Conservation (phyloP, 2,113 vertebrate species). For the Crotalus viridis region DNA sequence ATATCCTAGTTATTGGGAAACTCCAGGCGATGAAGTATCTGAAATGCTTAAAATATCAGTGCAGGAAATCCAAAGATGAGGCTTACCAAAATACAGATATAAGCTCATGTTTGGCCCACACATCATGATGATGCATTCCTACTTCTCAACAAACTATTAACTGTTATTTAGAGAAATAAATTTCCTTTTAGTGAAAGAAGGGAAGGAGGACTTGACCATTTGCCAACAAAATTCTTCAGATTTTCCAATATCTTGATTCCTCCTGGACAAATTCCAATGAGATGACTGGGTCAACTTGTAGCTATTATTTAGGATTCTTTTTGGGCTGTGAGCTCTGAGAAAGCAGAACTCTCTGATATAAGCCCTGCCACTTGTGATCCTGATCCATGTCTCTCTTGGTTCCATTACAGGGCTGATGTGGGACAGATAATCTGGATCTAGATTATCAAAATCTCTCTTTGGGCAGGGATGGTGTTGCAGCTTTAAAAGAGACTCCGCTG, state of each 20-base stretch:
- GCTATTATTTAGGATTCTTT: background rate
- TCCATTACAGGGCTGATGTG: background rate
- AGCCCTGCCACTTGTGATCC: background rate
- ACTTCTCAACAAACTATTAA: background rate
- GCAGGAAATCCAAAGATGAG: background rate
- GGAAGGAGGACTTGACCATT: background rate
- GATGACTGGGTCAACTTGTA: background rate
- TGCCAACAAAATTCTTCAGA: background rate
- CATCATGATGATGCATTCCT: background rate
- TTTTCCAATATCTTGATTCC: background rate
- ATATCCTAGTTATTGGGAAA: background rate
- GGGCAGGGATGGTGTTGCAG: background rate
- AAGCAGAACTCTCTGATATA: no score
- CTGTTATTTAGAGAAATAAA: background rate
- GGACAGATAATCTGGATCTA: background rate
- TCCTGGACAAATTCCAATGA: background rate
- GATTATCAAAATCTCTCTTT: background rate
- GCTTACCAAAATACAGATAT: background rate
- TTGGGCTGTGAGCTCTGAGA: no score
- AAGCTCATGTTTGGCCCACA: background rate
- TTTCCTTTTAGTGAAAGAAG: background rate
- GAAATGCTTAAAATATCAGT: background rate
- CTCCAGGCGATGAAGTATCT: background rate
- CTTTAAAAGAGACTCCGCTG: background rate
- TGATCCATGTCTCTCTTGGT: no score